A percentile compares a stretch with the other conserved stretches of the same genome.
phyloP scores from a whole-genome alignment of 1,140 invertebrate species.

The Hylaeus anthracinus region DNA sequence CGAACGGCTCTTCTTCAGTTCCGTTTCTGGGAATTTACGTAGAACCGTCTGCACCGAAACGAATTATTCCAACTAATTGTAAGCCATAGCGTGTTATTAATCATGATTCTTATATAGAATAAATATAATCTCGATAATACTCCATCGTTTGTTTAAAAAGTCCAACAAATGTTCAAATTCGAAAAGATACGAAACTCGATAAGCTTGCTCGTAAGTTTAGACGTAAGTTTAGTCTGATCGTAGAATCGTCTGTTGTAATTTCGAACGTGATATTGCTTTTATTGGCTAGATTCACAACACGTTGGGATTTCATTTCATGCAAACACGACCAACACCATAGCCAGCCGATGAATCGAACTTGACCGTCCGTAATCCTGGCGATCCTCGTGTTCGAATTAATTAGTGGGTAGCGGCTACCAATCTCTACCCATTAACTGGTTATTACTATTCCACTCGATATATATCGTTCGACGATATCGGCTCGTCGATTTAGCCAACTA shows the following conservation, averaged over 20 bases:
- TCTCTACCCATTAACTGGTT: constrained; percentile 63
- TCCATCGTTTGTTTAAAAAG: no score
- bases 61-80: neutral
- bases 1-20: constrained; percentile 43
- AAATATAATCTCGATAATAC: no score
- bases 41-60: neutral
- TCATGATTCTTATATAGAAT: no score
- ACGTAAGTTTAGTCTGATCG: no score
- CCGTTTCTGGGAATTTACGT: constrained; percentile 25
- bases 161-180: no score
- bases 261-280: no score
- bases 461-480: constrained; percentile 11
- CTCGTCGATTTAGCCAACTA: constrained; percentile 9
- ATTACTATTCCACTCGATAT: constrained; percentile 63
- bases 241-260: no score
- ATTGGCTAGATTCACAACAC: no score
- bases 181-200: no score
- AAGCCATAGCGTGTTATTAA: neutral
- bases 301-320: neutral
- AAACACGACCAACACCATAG: no score
- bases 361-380: constrained; percentile 53
- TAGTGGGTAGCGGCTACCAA: constrained; percentile 57
- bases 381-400: constrained; percentile 62
- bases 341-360: constrained; percentile 4
- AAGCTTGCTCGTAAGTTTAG: no score